These are phyloP conservation scores for Liparis tanakae DNA, from an alignment of 2,797 vertebrate genomes.

Conservation along the genomic window DNA sequence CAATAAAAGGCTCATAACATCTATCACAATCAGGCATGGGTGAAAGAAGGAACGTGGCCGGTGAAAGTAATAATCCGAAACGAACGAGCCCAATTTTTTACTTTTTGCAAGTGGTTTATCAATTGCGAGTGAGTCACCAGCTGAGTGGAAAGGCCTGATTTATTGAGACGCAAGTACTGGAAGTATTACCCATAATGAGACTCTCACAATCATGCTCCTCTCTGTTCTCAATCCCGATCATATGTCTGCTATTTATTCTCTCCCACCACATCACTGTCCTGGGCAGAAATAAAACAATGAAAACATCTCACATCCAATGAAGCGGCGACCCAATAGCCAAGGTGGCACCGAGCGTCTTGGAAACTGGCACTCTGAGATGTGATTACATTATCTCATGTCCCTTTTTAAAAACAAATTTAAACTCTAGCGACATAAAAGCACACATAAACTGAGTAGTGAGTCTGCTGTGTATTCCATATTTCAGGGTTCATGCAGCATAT, in stretches of 20 bases:
- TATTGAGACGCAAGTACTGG: constrained; percentile 58
- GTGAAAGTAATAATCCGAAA: constrained; percentile 34
- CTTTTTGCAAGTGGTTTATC: constrained; percentile 55
- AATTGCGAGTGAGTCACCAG: constrained; percentile 60
- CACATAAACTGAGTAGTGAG: constrained; percentile 15
- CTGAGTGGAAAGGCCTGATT: constrained; percentile 55
- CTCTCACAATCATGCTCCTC: constrained; percentile 56
- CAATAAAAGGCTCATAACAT: not conserved
- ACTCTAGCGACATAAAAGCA: constrained; percentile 17
- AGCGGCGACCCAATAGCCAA: constrained; percentile 51
- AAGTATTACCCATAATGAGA: constrained; percentile 71
- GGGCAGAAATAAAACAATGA: constrained; percentile 69
- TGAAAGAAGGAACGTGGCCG: constrained; percentile 8
- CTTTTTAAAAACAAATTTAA: not conserved
- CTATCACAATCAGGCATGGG: constrained; percentile 9
- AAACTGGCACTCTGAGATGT: constrained; percentile 45
- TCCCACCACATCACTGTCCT: constrained; percentile 51
- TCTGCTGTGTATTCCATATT: constrained; percentile 20
- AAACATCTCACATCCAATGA: constrained; percentile 73
- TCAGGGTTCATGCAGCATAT: not conserved
- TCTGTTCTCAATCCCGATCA: constrained; percentile 66
- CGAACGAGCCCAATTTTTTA: constrained; percentile 22
- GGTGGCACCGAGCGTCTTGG: constrained; percentile 42
- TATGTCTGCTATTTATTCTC: constrained; percentile 65
- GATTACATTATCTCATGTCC: constrained; percentile 28